Conservation (phyloP, 35 echinoderm and acorn worm species). For the Patiria miniata region DNA sequence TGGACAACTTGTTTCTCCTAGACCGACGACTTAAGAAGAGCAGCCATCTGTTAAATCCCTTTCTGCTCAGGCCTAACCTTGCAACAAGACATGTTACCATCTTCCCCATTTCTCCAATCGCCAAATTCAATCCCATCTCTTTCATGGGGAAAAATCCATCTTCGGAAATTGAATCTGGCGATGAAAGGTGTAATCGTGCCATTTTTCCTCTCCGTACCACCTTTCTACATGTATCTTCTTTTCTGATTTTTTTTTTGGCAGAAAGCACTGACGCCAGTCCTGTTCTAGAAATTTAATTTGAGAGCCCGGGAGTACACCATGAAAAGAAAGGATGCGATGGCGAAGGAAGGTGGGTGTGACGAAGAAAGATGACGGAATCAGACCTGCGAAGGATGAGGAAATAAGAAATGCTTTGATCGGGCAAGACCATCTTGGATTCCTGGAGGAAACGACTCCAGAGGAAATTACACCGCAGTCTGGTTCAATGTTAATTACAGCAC, state of each 20-base stretch:
- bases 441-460: too few relatives aligned
- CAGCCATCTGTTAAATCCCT: too few relatives aligned
- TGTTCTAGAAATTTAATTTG: neutral
- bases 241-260: too few relatives aligned
- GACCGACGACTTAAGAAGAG: too few relatives aligned
- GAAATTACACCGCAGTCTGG: neutral
- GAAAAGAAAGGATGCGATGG: neutral
- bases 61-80: too few relatives aligned
- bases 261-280: too few relatives aligned
- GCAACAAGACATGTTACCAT: neutral
- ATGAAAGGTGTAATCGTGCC: constrained; percentile 4
- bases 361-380: neutral
- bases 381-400: neutral
- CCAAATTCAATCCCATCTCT: neutral
- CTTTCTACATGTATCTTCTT: neutral
- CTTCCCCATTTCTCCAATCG: neutral
- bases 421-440: too few relatives aligned
- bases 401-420: neutral
- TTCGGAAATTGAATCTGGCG: neutral
- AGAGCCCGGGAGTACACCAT: neutral
- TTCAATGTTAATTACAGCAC: neutral
- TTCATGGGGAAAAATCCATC: constrained; percentile 1
- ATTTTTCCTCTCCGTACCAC: neutral
- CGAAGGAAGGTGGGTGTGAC: neutral
- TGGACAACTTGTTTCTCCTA: too few relatives aligned